Conservation (phyloP, 2,888 invertebrate genomes). For the Petrophora chlorosata region DNA sequence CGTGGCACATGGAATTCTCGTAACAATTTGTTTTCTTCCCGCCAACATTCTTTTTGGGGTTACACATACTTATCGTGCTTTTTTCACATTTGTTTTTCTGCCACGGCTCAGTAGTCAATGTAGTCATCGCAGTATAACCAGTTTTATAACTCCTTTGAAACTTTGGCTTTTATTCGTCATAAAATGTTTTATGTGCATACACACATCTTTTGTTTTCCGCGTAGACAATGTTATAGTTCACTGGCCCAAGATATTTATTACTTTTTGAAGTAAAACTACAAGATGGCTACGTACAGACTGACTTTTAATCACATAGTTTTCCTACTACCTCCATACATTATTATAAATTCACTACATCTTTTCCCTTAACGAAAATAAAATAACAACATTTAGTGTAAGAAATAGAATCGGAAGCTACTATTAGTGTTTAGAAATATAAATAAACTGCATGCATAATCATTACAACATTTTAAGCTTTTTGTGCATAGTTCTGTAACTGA, state of each 20-base stretch:
- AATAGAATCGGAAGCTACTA: no score
- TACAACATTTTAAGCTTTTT: no score
- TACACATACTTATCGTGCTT: conserved; percentile 47
- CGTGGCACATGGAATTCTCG: conserved; percentile 64
- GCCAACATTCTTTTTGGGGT: conserved; percentile 62
- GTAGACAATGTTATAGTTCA: neutral
- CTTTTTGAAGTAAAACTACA: neutral
- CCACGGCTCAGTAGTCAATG: conserved; percentile 37
- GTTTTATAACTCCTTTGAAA: conserved; percentile 20
- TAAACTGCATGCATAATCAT: no score
- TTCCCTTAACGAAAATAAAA: no score
- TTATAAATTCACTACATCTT: no score
- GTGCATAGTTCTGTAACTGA: no score
- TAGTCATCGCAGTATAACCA: conserved; percentile 32
- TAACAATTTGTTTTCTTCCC: conserved; percentile 73
- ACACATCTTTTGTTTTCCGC: conserved; percentile 9
- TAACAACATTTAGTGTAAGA: no score
- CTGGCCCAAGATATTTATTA: neutral
- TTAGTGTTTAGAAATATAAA: no score
- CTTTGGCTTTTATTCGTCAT: conserved; percentile 13
- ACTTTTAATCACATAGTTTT: no score
- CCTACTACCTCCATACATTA: no score
- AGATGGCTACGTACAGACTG: no score
- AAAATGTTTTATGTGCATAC: conserved; percentile 15
- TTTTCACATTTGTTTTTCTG: conserved; percentile 44